phyloP scores from a whole-genome alignment of 1,140 invertebrate species.

The Berghia stephanieae region DNA sequence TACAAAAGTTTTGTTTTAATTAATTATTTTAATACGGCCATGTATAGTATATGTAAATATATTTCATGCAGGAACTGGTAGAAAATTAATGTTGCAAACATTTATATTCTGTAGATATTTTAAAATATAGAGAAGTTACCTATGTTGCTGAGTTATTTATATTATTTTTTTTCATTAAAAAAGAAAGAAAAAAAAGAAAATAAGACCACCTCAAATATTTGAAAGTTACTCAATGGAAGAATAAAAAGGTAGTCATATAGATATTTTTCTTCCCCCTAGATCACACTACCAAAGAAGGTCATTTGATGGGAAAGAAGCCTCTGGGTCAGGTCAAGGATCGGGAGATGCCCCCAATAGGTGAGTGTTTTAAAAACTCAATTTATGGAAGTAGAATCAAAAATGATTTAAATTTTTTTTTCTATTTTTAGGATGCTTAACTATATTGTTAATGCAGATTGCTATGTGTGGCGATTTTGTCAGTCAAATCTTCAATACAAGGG shows the following conservation, averaged over 20 bases:
- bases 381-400: background rate
- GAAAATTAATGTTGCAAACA: background rate
- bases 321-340: constrained; percentile 42
- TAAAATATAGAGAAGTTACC: background rate
- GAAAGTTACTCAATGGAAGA: background rate
- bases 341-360: constrained; percentile 41
- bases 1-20: too few relatives aligned
- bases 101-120: constrained; percentile 3
- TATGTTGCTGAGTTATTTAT: background rate
- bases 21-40: background rate
- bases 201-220: too few relatives aligned
- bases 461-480: background rate
- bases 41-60: background rate
- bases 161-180: background rate
- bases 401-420: background rate
- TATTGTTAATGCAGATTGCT: background rate
- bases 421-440: background rate
- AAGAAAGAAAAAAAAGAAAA: background rate
- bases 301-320: constrained; percentile 42
- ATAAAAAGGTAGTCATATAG: background rate
- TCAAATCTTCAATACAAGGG: background rate
- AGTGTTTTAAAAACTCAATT: background rate
- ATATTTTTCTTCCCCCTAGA: constrained; percentile 38
- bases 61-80: background rate
- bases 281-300: constrained; percentile 59